These are phyloP conservation scores for Amphipyra berbera DNA, from an alignment of 2,888 invertebrate genomes.

Conservation along the genomic window DNA sequence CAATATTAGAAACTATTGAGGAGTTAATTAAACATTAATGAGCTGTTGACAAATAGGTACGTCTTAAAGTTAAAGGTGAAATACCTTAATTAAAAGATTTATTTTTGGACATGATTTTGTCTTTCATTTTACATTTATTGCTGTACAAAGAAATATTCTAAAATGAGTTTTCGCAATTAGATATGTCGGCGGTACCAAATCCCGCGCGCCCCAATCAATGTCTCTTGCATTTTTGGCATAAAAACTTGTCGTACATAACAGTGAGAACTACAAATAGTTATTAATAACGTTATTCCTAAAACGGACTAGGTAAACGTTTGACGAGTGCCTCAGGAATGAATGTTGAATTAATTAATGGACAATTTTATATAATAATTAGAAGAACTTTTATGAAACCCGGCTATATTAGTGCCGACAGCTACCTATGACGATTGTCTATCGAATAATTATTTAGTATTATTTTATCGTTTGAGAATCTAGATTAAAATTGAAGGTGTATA, in stretches of 20 bases:
- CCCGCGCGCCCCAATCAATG: conserved; percentile 28
- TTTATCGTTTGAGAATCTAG: conserved; percentile 5
- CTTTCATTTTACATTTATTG: too few relatives aligned
- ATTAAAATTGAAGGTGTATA: background rate
- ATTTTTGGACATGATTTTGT: too few relatives aligned
- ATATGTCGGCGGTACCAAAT: too few relatives aligned
- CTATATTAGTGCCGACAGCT: conserved; percentile 26
- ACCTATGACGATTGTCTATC: conserved; percentile 23
- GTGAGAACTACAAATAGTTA: conserved; percentile 62
- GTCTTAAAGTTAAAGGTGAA: too few relatives aligned
- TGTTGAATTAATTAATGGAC: conserved; percentile 45
- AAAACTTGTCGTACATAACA: conserved; percentile 60
- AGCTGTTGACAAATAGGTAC: too few relatives aligned
- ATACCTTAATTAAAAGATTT: too few relatives aligned
- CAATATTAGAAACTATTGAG: too few relatives aligned
- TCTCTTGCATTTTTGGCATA: conserved; percentile 69
- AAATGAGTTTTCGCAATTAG: too few relatives aligned
- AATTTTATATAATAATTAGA: conserved; percentile 9
- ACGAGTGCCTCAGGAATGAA: conserved; percentile 50
- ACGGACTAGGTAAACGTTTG: conserved; percentile 67
- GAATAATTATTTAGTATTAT: conserved; percentile 8
- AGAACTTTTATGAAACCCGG: conserved; percentile 5
- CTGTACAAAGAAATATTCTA: too few relatives aligned
- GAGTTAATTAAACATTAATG: too few relatives aligned
- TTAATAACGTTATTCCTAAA: conserved; percentile 65